phyloP scores from a whole-genome alignment of 2,797 vertebrate species.

The Etheostoma nigrum region DNA sequence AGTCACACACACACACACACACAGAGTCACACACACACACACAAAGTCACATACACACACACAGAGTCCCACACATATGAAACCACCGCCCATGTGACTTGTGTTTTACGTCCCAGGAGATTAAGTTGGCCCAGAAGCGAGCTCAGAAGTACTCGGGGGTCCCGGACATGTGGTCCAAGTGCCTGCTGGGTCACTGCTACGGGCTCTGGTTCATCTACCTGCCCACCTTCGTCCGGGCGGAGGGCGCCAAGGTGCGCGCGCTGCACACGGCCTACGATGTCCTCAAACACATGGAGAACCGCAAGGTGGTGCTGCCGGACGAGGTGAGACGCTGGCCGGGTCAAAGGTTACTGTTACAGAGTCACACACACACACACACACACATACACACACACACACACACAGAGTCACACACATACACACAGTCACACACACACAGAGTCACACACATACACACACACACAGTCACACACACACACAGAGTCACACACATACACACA shows the following conservation, averaged over 20 bases:
- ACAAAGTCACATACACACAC: too few species aligned
- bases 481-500: too few species aligned
- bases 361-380: too few species aligned
- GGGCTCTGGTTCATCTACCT: conserved; percentile 97
- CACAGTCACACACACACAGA: too few species aligned
- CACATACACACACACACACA: too few species aligned
- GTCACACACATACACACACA: too few species aligned
- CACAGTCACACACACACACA: too few species aligned
- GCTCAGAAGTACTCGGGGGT: conserved; percentile 91
- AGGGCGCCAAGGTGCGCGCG: conserved; percentile 87
- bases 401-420: too few species aligned
- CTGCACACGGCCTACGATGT: conserved; percentile 92
- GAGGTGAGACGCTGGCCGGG: conserved; percentile 84
- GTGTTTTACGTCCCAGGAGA: conserved; percentile 84
- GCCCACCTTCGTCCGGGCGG: conserved; percentile 90
- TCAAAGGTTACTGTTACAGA: not conserved
- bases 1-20: too few species aligned
- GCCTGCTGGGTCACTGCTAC: conserved; percentile 94
- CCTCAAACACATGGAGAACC: conserved; percentile 93
- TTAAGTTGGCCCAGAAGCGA: conserved; percentile 92
- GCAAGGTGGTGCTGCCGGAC: conserved; percentile 93
- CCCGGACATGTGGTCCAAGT: conserved; percentile 95
- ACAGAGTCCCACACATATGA: too few species aligned
- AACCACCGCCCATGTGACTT: too few species aligned
- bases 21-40: too few species aligned